Conservation (phyloP, 2,113 vertebrate species). For the Oophaga pumilio region DNA sequence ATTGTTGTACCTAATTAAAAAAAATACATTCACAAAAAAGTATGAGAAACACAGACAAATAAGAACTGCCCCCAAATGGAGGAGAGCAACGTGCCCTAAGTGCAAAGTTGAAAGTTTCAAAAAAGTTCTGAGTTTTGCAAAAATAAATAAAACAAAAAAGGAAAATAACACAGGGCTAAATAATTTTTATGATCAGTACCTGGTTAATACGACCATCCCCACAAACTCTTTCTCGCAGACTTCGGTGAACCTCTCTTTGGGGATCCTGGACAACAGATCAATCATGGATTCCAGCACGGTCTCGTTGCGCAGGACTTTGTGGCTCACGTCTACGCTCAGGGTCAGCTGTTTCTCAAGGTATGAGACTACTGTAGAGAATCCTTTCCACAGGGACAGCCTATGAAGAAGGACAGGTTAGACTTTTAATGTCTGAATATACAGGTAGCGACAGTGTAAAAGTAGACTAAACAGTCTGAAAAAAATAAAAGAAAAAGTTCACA, state of each 20-base stretch:
- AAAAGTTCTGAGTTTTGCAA: too few species aligned
- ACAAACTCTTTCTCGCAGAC: slow-evolving; percentile 67
- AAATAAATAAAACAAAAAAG: too few species aligned
- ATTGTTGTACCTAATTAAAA: slow-evolving; percentile 70
- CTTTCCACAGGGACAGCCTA: slow-evolving; percentile 71
- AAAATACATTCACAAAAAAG: not conserved
- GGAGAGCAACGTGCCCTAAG: too few species aligned
- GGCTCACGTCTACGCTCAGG: slow-evolving; percentile 65
- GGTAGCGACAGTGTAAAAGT: too few species aligned
- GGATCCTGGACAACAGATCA: slow-evolving; percentile 53
- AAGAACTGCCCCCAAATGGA: not conserved
- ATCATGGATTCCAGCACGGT: slow-evolving; percentile 70
- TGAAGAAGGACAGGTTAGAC: not conserved
- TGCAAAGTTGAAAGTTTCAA: too few species aligned
- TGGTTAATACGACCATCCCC: slow-evolving; percentile 69
- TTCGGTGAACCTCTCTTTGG: slow-evolving; percentile 57
- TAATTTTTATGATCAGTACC: slow-evolving; percentile 60
- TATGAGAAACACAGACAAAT: not conserved
- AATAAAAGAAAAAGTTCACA: too few species aligned
- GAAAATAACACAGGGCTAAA: not conserved
- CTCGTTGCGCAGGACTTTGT: slow-evolving; percentile 72
- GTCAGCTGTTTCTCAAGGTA: slow-evolving; percentile 65
- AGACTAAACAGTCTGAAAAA: too few species aligned
- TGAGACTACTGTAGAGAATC: slow-evolving; percentile 66
- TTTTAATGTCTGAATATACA: not conserved